phyloP scores from a whole-genome alignment of 2,113 vertebrate species.

The Panthera tigris region DNA sequence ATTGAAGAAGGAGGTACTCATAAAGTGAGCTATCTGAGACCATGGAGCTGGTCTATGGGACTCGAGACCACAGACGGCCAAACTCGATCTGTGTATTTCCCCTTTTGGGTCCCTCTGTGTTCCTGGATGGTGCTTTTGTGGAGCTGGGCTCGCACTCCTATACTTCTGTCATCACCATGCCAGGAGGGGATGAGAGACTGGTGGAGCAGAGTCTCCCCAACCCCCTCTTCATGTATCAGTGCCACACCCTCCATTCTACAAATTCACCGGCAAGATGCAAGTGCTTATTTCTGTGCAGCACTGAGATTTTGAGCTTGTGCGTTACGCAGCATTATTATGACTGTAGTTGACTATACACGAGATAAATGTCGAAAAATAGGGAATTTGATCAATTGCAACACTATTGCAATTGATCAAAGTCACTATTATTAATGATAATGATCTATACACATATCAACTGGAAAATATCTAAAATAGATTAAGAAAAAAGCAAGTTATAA shows the following conservation, averaged over 20 bases:
- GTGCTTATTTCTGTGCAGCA: background rate
- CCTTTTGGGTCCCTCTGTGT: background rate
- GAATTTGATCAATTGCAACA: background rate
- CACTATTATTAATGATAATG: background rate
- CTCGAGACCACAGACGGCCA: background rate
- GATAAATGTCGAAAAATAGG: background rate
- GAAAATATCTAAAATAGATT: background rate
- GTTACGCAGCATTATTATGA: background rate
- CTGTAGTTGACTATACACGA: background rate
- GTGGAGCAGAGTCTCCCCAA: background rate
- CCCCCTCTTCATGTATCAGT: fast-evolving
- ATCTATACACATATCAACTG: background rate
- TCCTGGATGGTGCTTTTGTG: background rate
- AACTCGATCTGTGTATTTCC: background rate
- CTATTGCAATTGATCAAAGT: background rate
- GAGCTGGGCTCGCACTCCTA: background rate
- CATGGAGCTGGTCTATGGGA: background rate
- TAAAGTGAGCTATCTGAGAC: background rate
- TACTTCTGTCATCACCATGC: background rate
- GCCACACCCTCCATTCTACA: background rate
- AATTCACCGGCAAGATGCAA: background rate
- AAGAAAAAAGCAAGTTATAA: background rate
- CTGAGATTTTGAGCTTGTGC: background rate
- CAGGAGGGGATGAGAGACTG: background rate
- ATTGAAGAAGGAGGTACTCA: background rate